Percentiles rank a stretch among this genome's conserved stretches.
Conservation (phyloP, 2,888 invertebrate species). For the Mesoligia furuncula region DNA sequence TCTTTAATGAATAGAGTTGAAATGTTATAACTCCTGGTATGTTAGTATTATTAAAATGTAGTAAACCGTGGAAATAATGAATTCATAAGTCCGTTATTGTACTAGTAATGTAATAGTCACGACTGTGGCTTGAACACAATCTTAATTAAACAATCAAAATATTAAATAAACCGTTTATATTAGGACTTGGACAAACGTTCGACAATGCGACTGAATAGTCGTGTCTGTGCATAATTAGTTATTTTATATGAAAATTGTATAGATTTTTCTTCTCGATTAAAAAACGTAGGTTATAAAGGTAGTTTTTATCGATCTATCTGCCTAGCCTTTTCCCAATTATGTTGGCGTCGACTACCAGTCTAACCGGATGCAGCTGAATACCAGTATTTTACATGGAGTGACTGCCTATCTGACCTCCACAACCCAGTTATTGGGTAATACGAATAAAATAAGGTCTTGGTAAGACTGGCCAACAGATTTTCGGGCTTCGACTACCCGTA, state of each 20-base stretch:
- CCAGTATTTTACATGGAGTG: too few relatives aligned
- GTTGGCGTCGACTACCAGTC: too few relatives aligned
- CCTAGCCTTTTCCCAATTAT: too few relatives aligned
- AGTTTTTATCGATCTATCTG: too few relatives aligned
- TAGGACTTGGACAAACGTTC: neutral
- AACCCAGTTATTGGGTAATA: too few relatives aligned
- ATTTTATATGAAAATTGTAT: neutral
- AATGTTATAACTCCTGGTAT: constrained; percentile 32
- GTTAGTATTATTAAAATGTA: constrained; percentile 58
- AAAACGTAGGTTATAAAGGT: neutral
- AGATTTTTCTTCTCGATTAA: neutral
- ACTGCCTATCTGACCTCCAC: too few relatives aligned
- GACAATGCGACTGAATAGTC: constrained; percentile 18
- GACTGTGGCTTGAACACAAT: constrained; percentile 42
- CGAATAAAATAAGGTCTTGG: too few relatives aligned
- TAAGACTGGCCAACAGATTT: too few relatives aligned
- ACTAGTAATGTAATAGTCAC: constrained; percentile 50
- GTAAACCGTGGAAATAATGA: constrained; percentile 57
- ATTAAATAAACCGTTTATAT: constrained; percentile 47
- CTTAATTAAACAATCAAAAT: constrained; percentile 61
- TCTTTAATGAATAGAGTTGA: constrained; percentile 35
- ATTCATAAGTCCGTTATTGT: constrained; percentile 46
- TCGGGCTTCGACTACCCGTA: too few relatives aligned
- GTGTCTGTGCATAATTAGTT: neutral
- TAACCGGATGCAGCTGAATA: too few relatives aligned